Conservation (phyloP, 2,888 invertebrate species). For the Hedychridium roseum region DNA sequence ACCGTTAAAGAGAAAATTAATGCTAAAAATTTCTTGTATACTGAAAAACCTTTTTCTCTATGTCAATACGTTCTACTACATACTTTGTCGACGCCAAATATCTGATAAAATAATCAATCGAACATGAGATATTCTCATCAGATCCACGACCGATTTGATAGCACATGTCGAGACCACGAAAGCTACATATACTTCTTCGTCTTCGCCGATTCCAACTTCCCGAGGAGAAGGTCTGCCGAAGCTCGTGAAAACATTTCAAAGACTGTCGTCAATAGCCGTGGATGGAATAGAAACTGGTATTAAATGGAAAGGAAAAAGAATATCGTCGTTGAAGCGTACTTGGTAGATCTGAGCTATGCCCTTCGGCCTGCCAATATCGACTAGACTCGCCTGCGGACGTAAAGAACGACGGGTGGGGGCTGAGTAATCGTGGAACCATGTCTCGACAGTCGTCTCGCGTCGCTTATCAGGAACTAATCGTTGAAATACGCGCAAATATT, state of each 20-base stretch:
- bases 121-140: not conserved
- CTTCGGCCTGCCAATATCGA: conserved; percentile 16
- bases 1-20: no score
- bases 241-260: no score
- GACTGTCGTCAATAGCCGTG: no score
- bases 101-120: not conserved
- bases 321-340: no score
- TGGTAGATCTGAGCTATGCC: conserved; percentile 20
- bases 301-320: conserved; percentile 2
- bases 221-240: no score
- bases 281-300: not conserved
- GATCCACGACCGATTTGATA: not conserved
- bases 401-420: not conserved
- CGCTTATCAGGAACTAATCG: conserved; percentile 48
- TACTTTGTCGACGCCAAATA: no score
- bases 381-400: conserved; percentile 12
- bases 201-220: not conserved
- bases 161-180: not conserved
- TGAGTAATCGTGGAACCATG: conserved; percentile 16
- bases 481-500: conserved; percentile 54
- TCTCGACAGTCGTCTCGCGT: conserved; percentile 32
- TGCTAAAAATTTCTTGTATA: no score
- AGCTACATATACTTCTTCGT: not conserved
- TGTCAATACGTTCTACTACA: no score
- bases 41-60: no score